These are phyloP conservation scores for Ammospiza caudacuta DNA, from an alignment of 2,113 vertebrate species.

Conservation along the genomic window DNA sequence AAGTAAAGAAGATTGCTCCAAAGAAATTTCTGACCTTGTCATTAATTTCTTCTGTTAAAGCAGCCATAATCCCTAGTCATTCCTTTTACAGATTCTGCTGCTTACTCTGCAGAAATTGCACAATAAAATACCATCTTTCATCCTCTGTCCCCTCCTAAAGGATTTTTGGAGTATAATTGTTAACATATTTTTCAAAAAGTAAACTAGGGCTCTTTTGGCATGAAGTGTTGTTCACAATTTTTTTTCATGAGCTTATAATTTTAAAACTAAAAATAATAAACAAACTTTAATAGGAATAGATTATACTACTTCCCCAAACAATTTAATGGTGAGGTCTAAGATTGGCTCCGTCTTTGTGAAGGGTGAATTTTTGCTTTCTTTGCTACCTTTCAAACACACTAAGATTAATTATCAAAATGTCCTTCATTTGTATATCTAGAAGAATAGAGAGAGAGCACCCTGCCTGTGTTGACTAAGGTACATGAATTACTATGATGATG, in stretches of 20 bases:
- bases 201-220: neutral
- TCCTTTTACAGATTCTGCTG: neutral
- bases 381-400: neutral
- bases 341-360: neutral
- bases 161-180: conserved; percentile 46
- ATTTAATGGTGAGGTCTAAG: neutral
- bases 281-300: neutral
- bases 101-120: conserved; percentile 17
- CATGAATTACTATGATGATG: neutral
- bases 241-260: neutral
- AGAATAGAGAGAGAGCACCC: neutral
- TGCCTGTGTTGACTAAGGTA: neutral
- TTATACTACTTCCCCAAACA: neutral
- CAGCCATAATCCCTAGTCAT: neutral
- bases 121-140: conserved; percentile 30
- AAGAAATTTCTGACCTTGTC: conserved; percentile 13
- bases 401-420: neutral
- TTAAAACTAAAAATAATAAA: neutral
- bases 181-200: neutral
- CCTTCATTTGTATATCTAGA: neutral
- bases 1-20: neutral
- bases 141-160: conserved; percentile 68
- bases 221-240: neutral
- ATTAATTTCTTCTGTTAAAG: neutral
- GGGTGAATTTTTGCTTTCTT: neutral